Evolutionary conservation across 1,140 invertebrate genomes (phyloP).

Genomic region (Drosophila ogumai): DNA sequence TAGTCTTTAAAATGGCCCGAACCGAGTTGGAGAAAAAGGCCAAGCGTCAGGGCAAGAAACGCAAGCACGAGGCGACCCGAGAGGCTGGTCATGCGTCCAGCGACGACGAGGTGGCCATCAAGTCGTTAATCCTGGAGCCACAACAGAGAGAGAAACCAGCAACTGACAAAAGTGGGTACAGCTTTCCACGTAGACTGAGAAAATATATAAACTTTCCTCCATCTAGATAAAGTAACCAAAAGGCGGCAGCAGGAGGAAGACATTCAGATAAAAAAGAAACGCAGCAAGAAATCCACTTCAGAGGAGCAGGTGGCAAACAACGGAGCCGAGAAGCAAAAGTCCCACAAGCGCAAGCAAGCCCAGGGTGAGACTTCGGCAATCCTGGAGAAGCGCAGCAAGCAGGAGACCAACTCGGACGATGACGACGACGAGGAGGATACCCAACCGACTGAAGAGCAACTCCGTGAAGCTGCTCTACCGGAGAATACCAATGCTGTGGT

Average conservation of each 20-base stretch:
- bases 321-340: slow-evolving; percentile 18
- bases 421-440: slow-evolving; percentile 34
- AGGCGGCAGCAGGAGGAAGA: background rate
- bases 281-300: slow-evolving; percentile 1
- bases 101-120: slow-evolving; percentile 74
- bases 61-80: slow-evolving; percentile 53
- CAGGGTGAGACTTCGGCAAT: background rate
- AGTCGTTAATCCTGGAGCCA: slow-evolving; percentile 70
- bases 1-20: slow-evolving; percentile 59
- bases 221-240: slow-evolving; percentile 6
- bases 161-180: slow-evolving; percentile 9
- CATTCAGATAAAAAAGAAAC: slow-evolving; percentile 9
- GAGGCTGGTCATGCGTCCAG: slow-evolving; percentile 11
- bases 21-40: slow-evolving; percentile 62
- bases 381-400: slow-evolving; percentile 58
- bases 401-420: slow-evolving; percentile 21
- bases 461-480: slow-evolving; percentile 70
- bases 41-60: slow-evolving; percentile 68
- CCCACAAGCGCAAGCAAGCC: slow-evolving; percentile 49
- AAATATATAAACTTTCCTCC: background rate
- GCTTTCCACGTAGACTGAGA: background rate
- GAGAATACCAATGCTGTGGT: slow-evolving; percentile 72
- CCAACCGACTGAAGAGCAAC: slow-evolving; percentile 64
- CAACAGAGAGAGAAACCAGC: slow-evolving; percentile 11
- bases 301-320: background rate